These are phyloP conservation scores for Riptortus pedestris DNA, from an alignment of 1,140 invertebrate species.

Conservation along the genomic window DNA sequence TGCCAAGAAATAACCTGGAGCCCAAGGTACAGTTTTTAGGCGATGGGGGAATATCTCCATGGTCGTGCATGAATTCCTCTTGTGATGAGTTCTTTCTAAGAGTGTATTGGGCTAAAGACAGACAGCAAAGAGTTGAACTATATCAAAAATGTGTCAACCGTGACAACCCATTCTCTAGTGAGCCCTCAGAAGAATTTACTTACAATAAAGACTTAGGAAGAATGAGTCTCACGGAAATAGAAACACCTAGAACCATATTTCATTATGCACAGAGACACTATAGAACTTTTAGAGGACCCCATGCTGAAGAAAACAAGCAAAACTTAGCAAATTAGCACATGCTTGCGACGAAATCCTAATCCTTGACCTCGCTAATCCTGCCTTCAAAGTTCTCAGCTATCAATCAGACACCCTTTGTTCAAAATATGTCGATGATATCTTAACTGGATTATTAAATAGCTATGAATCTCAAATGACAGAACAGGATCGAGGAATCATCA, in stretches of 20 bases:
- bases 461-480: no score
- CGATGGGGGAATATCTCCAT: background rate
- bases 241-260: background rate
- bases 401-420: no score
- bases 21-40: background rate
- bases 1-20: background rate
- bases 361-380: background rate
- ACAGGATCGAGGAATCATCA: no score
- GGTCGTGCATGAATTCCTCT: background rate
- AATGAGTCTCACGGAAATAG: background rate
- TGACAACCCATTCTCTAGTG: background rate
- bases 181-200: background rate
- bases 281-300: background rate
- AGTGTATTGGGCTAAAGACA: no score
- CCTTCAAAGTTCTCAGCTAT: background rate
- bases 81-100: background rate
- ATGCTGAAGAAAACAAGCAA: background rate
- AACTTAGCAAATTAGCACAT: background rate
- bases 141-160: background rate
- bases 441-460: no score
- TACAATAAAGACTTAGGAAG: background rate
- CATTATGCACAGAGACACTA: conserved; percentile 4
- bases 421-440: no score
- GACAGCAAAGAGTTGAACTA: background rate
- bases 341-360: background rate